Base-by-base conservation (phyloP, 2,888 invertebrate species). In the Hirtodrosophila confusa region DNA sequence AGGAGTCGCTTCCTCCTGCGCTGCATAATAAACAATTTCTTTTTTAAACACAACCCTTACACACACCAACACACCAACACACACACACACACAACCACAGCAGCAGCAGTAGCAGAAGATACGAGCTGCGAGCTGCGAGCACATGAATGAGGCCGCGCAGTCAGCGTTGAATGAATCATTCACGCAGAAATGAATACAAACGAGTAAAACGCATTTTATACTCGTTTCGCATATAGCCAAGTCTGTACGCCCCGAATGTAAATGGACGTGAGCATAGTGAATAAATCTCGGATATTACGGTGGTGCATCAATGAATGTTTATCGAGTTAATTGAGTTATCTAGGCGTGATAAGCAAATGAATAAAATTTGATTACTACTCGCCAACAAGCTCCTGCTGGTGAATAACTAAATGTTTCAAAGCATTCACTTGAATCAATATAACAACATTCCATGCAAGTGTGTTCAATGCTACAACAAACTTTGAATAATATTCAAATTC, bases 11-110 rank as follows among this genome's bases (percentile, higher is more conserved):
- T 48, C 43, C 63, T 41, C 36, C 43, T 54, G 45, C 24, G 10
- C 66, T 78, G 84, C 80, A 83, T 78, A 73, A 84, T 78, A 78
- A 78, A 78, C 80, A 83, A 78, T 78, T 83, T 76, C 58, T 73
- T 75, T 74, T 78, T 82, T 74, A 56, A 75, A 58, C 75, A 64
- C 47, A 73, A 53, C 66, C 27, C 63, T 40, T 37, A 23, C 39
- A 12, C 43, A 50, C 51, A 67, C 40, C 44, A 62, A 44, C 41
- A 44, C 48, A 33, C 51, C 44, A 39, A 37, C 24, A 45, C 29
- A 37, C 17, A n/a, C 24, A 31, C 41, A 49, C 12, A 39, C n/a
- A 37, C 17, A n/a, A n/a, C n/a, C n/a, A 47, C 0, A 11, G 44
- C 44, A 45, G 51, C 35, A 57, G 61, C 58, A 47, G 55, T 48